Conservation (phyloP, 2,888 invertebrate species). For the Yponomeuta plumbellus region DNA sequence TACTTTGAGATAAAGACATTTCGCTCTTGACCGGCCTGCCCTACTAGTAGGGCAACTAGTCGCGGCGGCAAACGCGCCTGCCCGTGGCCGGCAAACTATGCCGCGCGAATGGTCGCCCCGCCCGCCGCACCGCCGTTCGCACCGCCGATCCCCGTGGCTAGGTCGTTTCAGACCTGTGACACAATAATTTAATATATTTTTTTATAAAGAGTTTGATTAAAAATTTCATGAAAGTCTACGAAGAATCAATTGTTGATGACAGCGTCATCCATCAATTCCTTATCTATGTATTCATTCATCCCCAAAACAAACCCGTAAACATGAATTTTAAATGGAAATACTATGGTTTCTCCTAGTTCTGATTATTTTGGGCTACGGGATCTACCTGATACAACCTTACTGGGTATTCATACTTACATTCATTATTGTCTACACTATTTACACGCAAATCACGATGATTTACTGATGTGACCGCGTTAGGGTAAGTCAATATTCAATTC, state of each 20-base stretch:
- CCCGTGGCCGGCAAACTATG: no score
- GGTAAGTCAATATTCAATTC: not conserved
- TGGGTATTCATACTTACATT: constrained; percentile 48
- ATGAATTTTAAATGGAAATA: constrained; percentile 57
- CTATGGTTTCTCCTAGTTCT: constrained; percentile 50
- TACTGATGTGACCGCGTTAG: constrained; percentile 26
- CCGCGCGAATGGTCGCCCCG: no score
- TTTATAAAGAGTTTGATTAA: not conserved
- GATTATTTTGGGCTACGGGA: constrained; percentile 37
- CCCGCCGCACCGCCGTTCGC: no score
- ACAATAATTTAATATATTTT: no score
- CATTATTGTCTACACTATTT: constrained; percentile 41
- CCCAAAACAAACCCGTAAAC: not conserved
- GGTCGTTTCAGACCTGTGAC: no score
- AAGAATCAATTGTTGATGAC: not conserved
- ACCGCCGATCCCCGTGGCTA: no score
- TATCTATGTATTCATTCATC: not conserved
- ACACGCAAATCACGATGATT: constrained; percentile 43
- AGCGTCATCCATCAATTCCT: not conserved
- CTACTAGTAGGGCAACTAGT: no score
- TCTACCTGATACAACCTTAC: constrained; percentile 57
- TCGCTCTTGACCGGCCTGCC: no score
- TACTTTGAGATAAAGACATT: no score
- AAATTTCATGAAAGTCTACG: not conserved
- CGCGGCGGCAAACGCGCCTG: no score